Evolutionary conservation across 2,113 vertebrate genomes (phyloP).

Genomic region (Myxocyprinus asiaticus): DNA sequence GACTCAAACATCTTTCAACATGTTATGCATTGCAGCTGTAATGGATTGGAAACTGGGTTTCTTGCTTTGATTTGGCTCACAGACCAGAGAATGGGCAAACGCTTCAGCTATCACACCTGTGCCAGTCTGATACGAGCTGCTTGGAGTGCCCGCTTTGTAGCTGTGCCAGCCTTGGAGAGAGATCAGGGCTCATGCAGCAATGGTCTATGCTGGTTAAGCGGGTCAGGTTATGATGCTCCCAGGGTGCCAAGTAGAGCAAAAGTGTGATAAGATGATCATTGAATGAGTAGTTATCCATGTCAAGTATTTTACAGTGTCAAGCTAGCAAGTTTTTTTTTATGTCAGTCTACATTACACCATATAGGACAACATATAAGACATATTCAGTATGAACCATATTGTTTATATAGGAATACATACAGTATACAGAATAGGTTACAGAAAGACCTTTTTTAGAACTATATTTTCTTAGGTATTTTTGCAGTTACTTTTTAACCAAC

Average conservation of each 20-base stretch:
- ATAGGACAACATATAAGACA: too few relatives aligned
- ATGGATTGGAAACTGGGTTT: slow-evolving; percentile 31
- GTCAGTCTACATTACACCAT: background rate
- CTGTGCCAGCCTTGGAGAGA: slow-evolving; percentile 29
- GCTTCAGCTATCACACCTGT: slow-evolving; percentile 38
- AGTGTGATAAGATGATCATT: slow-evolving; percentile 11
- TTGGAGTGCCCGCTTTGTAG: slow-evolving; percentile 38
- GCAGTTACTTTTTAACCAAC: too few relatives aligned
- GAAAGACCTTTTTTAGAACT: too few relatives aligned
- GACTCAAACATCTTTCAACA: slow-evolving; percentile 31
- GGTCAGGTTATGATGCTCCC: background rate
- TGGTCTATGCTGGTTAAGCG: slow-evolving; percentile 6
- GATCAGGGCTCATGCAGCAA: slow-evolving; percentile 2
- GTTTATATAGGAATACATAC: too few relatives aligned
- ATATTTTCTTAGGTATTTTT: too few relatives aligned
- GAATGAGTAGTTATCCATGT: slow-evolving; percentile 1
- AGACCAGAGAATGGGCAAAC: slow-evolving; percentile 28
- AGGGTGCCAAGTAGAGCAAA: slow-evolving; percentile 16
- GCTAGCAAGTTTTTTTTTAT: background rate
- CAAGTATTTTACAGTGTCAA: background rate
- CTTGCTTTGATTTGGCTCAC: slow-evolving; percentile 42
- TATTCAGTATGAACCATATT: too few relatives aligned
- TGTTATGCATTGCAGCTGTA: slow-evolving; percentile 34
- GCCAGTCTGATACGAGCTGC: slow-evolving; percentile 35
- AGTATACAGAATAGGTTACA: too few relatives aligned